phyloP scores from a whole-genome alignment of 2,888 invertebrate genomes.

The Agrilus cyanescens region DNA sequence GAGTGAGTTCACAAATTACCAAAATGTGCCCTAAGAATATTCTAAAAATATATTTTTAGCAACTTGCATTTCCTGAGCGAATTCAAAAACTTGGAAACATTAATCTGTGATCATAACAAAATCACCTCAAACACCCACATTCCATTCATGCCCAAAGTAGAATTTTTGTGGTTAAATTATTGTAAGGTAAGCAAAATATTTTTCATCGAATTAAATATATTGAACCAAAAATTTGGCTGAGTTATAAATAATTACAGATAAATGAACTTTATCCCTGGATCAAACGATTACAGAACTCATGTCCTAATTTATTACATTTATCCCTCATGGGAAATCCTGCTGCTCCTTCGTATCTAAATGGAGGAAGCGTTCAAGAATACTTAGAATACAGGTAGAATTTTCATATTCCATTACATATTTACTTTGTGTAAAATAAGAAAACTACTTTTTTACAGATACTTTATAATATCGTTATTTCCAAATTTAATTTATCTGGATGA shows the following conservation, averaged over 20 bases:
- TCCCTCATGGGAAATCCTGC: constrained; percentile 81
- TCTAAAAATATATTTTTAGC: constrained; percentile 36
- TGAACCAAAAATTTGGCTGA: too few species aligned
- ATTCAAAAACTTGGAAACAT: constrained; percentile 59
- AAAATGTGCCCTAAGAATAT: not conserved
- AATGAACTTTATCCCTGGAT: constrained; percentile 59
- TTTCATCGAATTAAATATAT: too few species aligned
- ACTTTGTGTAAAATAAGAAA: not conserved
- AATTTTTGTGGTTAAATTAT: constrained; percentile 64
- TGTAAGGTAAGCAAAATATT: constrained; percentile 45
- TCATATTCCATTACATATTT: not conserved
- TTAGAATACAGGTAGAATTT: constrained; percentile 57
- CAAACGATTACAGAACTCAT: constrained; percentile 53
- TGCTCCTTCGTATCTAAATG: constrained; percentile 63
- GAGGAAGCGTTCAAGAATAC: constrained; percentile 65
- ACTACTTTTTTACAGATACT: constrained; percentile 45
- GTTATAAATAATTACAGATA: constrained; percentile 37
- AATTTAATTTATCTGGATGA: constrained; percentile 60
- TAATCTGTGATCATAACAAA: constrained; percentile 72
- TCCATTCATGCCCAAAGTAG: constrained; percentile 59
- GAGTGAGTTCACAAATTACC: constrained; percentile 38
- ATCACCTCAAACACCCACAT: constrained; percentile 57
- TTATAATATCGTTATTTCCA: constrained; percentile 61
- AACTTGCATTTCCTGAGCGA: constrained; percentile 60
- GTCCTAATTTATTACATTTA: constrained; percentile 61